Evolutionary conservation across 2,113 vertebrate species (phyloP).

Genomic region (Pseudorasbora parva): DNA sequence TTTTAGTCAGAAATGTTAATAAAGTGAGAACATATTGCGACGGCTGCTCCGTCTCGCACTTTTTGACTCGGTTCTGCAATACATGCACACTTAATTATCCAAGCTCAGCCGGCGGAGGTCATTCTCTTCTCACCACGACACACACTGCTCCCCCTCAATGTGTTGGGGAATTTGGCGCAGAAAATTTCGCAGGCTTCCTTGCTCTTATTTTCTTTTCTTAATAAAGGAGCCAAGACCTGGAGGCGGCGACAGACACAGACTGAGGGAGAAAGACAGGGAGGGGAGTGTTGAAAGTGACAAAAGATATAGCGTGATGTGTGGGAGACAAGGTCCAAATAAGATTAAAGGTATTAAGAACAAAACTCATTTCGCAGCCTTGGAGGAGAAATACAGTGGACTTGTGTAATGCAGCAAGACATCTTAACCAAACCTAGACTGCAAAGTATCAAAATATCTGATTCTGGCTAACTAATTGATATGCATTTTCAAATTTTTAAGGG

Average conservation of each 20-base stretch:
- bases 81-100: constrained; percentile 31
- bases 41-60: constrained; percentile 41
- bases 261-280: constrained; percentile 34
- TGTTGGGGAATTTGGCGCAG: constrained; percentile 40
- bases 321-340: constrained; percentile 21
- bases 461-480: neutral
- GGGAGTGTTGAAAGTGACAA: constrained; percentile 15
- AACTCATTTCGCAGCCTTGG: constrained; percentile 67
- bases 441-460: neutral
- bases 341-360: constrained; percentile 38
- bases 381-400: constrained; percentile 65
- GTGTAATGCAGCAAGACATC: neutral
- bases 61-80: constrained; percentile 28
- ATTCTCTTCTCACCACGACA: constrained; percentile 13
- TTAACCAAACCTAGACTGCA: neutral
- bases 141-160: constrained; percentile 29
- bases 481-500: neutral
- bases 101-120: constrained; percentile 39
- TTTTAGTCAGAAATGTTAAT: constrained; percentile 40
- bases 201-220: constrained; percentile 39
- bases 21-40: constrained; percentile 48
- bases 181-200: constrained; percentile 8
- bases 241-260: constrained; percentile 49
- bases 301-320: constrained; percentile 36
- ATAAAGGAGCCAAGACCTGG: constrained; percentile 52